These are phyloP conservation scores for Amiota minor DNA, from an alignment of 2,888 invertebrate genomes.

Conservation along the genomic window DNA sequence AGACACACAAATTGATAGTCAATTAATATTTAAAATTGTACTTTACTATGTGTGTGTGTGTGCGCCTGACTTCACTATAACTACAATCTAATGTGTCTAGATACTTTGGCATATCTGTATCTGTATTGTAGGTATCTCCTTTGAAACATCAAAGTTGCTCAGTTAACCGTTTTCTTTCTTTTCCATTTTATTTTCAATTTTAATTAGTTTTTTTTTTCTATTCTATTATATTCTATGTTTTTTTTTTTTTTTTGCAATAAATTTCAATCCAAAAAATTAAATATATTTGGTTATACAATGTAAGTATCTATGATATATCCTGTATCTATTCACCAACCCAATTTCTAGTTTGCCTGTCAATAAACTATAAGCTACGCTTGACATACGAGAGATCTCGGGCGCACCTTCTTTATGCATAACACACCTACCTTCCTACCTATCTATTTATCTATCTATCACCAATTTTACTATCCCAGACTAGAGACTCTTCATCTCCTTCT, in stretches of 20 bases:
- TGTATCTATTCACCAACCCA: slow-evolving; percentile 2
- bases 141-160: too few species aligned
- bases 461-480: too few species aligned
- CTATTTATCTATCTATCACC: too few species aligned
- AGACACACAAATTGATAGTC: too few species aligned
- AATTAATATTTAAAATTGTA: too few species aligned
- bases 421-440: not conserved
- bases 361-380: slow-evolving; percentile 31
- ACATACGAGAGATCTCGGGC: slow-evolving; percentile 50
- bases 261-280: not conserved
- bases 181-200: not conserved
- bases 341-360: slow-evolving; percentile 18
- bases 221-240: not conserved
- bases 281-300: not conserved
- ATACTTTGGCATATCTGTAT: too few species aligned
- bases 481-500: not conserved
- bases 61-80: not conserved
- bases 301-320: too few species aligned
- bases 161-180: too few species aligned
- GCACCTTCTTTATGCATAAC: slow-evolving; percentile 43
- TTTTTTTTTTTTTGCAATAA: slow-evolving; percentile 18
- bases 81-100: not conserved
- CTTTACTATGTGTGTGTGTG: not conserved
- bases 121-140: too few species aligned
- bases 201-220: slow-evolving; percentile 3